phyloP scores from a whole-genome alignment of 2,113 vertebrate genomes.

The Microtus montanus region DNA sequence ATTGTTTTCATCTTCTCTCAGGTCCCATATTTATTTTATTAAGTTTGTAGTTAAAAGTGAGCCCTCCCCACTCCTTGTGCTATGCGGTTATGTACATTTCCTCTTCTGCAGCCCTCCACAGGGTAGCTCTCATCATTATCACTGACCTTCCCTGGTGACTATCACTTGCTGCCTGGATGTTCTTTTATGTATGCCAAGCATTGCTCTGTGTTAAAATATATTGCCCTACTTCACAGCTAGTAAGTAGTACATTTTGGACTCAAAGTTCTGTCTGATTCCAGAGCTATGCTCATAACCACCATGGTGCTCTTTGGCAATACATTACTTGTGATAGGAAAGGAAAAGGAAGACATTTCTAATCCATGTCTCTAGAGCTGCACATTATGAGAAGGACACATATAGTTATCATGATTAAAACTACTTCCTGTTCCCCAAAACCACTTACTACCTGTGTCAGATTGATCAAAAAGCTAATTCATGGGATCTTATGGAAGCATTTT shows the following conservation, averaged over 20 bases:
- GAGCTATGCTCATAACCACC: neutral
- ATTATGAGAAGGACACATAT: neutral
- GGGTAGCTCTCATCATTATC: neutral
- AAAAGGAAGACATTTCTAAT: slow-evolving; percentile 14
- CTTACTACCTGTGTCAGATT: neutral
- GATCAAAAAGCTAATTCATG: neutral
- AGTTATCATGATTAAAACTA: neutral
- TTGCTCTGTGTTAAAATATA: neutral
- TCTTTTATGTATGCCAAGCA: neutral
- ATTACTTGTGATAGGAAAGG: neutral
- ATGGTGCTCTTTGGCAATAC: neutral
- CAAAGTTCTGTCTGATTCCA: slow-evolving; percentile 5
- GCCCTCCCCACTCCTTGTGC: neutral
- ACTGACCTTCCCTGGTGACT: neutral
- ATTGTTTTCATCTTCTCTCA: neutral
- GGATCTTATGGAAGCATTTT: neutral
- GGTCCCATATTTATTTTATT: neutral
- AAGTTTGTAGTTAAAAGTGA: neutral
- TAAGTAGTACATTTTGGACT: slow-evolving; percentile 18
- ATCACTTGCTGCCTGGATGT: neutral
- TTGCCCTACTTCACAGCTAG: neutral
- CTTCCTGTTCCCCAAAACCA: neutral
- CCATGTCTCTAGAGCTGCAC: neutral
- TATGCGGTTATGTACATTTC: neutral
- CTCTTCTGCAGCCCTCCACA: neutral